Conservation (phyloP, 2,888 invertebrate genomes). For the Ectemnius cavifrons region DNA sequence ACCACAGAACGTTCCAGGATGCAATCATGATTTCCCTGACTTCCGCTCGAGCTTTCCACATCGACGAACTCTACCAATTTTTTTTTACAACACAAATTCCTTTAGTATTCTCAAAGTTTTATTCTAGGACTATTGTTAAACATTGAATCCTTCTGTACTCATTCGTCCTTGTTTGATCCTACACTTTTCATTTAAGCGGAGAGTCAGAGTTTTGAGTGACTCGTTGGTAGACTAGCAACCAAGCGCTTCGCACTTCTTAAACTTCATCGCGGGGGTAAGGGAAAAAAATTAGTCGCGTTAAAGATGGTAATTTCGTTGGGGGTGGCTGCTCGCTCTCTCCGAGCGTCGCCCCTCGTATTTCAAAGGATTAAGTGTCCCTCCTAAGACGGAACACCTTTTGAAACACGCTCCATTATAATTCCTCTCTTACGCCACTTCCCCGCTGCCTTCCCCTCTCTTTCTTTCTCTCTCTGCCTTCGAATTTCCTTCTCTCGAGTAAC, state of each 20-base stretch:
- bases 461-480: too few species aligned
- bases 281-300: constrained; percentile 6
- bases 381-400: neutral
- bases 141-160: too few species aligned
- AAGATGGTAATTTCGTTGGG: neutral
- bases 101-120: too few species aligned
- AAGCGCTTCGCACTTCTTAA: constrained; percentile 10
- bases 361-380: constrained; percentile 10
- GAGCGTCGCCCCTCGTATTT: constrained; percentile 3
- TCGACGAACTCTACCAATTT: neutral
- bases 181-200: too few species aligned
- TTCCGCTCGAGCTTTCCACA: neutral
- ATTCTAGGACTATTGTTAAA: too few species aligned
- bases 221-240: constrained; percentile 5
- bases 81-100: too few species aligned
- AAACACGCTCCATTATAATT: constrained; percentile 6
- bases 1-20: constrained; percentile 37
- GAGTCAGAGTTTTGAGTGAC: neutral
- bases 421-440: neutral
- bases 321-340: neutral
- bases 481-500: neutral
- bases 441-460: neutral
- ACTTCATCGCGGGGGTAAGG: constrained; percentile 22
- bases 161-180: too few species aligned
- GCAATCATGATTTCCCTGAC: neutral